A percentile compares a stretch with the other conserved stretches of the same genome.
phyloP scores from a whole-genome alignment of 2,888 invertebrate genomes.

The Aproaerema taeniolella region DNA sequence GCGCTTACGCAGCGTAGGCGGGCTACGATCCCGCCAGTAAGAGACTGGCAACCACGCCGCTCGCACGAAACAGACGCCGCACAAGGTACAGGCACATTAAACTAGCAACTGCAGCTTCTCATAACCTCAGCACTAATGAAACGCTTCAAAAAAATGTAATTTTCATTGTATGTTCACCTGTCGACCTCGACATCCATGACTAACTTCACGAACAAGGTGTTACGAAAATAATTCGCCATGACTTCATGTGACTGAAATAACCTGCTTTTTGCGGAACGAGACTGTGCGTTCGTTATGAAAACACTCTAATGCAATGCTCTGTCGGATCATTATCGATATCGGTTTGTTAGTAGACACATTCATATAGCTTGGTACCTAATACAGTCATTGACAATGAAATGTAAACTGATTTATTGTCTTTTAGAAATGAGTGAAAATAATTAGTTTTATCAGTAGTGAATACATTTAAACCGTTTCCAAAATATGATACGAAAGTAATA shows the following conservation, averaged over 20 bases:
- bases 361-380: too few species aligned
- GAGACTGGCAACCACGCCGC: slow-evolving; percentile 69
- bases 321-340: too few species aligned
- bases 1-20: slow-evolving; percentile 43
- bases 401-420: too few species aligned
- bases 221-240: slow-evolving; percentile 61
- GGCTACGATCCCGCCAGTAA: slow-evolving; percentile 52
- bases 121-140: slow-evolving; percentile 65
- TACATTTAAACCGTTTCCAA: not conserved
- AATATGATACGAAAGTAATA: slow-evolving; percentile 35
- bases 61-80: slow-evolving; percentile 74
- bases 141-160: slow-evolving; percentile 48
- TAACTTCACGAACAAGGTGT: slow-evolving; percentile 60
- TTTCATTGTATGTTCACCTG: slow-evolving; percentile 54
- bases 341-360: too few species aligned
- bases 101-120: slow-evolving; percentile 47
- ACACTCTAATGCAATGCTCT: too few species aligned
- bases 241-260: slow-evolving; percentile 69
- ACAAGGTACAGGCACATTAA: slow-evolving; percentile 57
- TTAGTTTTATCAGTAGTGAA: too few species aligned
- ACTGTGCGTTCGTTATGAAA: too few species aligned
- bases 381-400: too few species aligned
- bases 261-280: slow-evolving; percentile 31
- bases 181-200: slow-evolving; percentile 55
- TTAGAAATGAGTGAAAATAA: too few species aligned